Percentiles rank a stretch among this genome's conserved stretches.
phyloP scores from a whole-genome alignment of 2,113 vertebrate species.

The Ifrita kowaldi region DNA sequence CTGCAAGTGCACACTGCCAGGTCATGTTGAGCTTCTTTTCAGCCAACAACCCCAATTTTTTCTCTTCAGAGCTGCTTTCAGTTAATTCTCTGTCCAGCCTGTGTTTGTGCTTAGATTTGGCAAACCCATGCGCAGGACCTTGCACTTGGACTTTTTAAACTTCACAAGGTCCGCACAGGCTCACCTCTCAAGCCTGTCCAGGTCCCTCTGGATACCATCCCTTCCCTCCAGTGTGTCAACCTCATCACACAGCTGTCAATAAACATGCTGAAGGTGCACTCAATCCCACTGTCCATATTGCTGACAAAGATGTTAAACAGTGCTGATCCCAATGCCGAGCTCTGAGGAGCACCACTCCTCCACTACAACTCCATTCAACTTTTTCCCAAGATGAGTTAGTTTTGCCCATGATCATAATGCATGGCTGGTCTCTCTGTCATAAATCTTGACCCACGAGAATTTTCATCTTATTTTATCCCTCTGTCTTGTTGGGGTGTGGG shows the following conservation, averaged over 20 bases:
- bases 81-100: background rate
- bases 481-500: background rate
- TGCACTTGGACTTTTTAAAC: background rate
- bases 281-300: background rate
- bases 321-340: background rate
- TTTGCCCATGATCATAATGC: background rate
- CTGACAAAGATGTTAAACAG: background rate
- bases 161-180: background rate
- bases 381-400: background rate
- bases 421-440: background rate
- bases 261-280: accelerated
- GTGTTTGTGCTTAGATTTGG: background rate
- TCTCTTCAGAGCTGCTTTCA: background rate
- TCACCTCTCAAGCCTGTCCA: background rate
- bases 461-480: background rate
- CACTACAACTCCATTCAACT: background rate
- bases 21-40: background rate
- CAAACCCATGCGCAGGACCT: background rate
- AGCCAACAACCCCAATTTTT: background rate
- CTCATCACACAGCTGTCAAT: background rate
- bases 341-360: background rate
- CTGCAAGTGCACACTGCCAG: background rate
- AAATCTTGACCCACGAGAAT: background rate
- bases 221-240: background rate
- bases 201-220: background rate